Evolutionary conservation across 2,797 vertebrate species (phyloP), one percentile per base, ranked within the genome.

Genomic region (Hafferia zeledoni): DNA sequence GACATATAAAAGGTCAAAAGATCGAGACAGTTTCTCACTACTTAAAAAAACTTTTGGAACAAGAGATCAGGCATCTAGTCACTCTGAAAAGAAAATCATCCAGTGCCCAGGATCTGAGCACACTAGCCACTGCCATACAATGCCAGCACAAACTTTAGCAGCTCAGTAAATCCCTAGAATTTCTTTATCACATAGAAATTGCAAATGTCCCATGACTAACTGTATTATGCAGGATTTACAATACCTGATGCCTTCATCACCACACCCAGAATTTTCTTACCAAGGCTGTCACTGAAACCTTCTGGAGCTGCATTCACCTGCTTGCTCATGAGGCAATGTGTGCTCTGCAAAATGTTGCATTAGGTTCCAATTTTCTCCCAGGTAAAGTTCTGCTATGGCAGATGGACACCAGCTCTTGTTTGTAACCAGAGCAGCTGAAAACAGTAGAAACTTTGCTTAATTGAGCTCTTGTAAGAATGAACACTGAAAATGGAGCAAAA

Each of bases 31-130:
- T 60, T 83, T 81, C 59, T 84, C 63, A 35, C 17, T 46, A 30
- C 43, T 79, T 70, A 64, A 95, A 87, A 19, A 60, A 60, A 56
- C 24, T 81, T 78, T 46, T 35, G 14, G 37, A 86, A 43, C 22
- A 82, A 82, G 22, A 70, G 11, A 5, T 86, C 91, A 89, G 56
- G 52, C 17, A 46, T 22, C 67, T 2, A 24, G 35, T 64, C 18
- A 46, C 15, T 69, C 23, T 41, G n/a, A 63, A 90, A 83, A 69
- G 27, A 85, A 72, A 57, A 61, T 9, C 0, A 0, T 68, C 31
- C 24, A 30, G 17, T 50, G 20, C 33, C 20, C 2, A 3, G 49
- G 13, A 7, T 70, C 35, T 59, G 53, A 91, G 37, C 39, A 41
- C 27, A 13, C 9, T 17, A 17, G 28, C 9, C n/a, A 18, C 37